A percentile compares a stretch with the other conserved stretches of the same genome.
Conservation (phyloP, 2,113 vertebrate species). For the Pipra filicauda region DNA sequence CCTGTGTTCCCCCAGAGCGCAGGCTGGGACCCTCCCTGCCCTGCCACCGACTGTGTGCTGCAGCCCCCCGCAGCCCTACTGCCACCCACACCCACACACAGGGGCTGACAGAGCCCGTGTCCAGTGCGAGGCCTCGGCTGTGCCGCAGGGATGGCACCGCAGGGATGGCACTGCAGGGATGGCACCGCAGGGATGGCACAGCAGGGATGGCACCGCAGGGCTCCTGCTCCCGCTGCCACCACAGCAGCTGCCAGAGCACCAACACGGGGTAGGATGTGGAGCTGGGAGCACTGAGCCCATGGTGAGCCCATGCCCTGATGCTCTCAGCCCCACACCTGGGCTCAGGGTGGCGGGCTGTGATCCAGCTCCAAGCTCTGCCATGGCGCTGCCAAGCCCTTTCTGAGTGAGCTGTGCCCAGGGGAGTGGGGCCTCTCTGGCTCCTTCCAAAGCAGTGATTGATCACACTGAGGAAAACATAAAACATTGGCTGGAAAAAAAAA, state of each 20-base stretch:
- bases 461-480: neutral
- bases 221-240: neutral
- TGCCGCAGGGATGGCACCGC: neutral
- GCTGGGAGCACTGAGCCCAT: neutral
- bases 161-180: neutral
- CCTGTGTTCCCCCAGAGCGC: rapidly evolving
- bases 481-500: neutral
- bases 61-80: neutral
- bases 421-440: neutral
- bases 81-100: rapidly evolving
- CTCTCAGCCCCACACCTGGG: neutral
- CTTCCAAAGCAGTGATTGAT: slow-evolving; percentile 36
- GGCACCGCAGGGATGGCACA: neutral
- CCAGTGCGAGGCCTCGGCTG: rapidly evolving
- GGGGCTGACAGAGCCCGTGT: neutral
- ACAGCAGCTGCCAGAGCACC: neutral
- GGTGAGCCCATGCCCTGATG: rapidly evolving
- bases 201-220: neutral
- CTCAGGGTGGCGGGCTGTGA: neutral
- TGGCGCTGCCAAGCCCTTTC: neutral
- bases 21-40: neutral
- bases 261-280: neutral
- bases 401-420: neutral
- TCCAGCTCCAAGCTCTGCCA: neutral
- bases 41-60: neutral